These are phyloP conservation scores for Lycorma delicatula DNA, from an alignment of 1,140 invertebrate genomes.

Conservation along the genomic window DNA sequence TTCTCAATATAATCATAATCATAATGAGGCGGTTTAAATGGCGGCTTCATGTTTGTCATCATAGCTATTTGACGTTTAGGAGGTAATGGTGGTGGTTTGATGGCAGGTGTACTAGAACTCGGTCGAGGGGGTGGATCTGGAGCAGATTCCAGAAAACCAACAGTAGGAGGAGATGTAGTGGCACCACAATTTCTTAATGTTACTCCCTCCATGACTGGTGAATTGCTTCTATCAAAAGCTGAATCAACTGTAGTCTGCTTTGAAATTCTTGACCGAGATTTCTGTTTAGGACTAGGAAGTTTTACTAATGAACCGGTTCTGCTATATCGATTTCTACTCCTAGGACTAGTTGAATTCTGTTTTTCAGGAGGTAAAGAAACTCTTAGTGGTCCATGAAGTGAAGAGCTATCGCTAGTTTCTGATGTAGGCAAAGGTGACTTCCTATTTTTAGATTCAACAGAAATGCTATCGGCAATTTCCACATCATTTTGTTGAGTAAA, in stretches of 20 bases:
- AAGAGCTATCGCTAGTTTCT: constrained; percentile 9
- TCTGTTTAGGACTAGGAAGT: constrained; percentile 39
- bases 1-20: constrained; percentile 53
- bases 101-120: constrained; percentile 38
- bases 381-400: constrained; percentile 49
- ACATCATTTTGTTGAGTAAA: constrained; percentile 15
- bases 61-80: constrained; percentile 60
- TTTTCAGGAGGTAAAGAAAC: constrained; percentile 57
- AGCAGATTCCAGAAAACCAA: constrained; percentile 37
- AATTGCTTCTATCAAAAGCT: constrained; percentile 21
- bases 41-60: constrained; percentile 42
- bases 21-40: constrained; percentile 52
- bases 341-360: constrained; percentile 21
- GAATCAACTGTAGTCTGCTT: constrained; percentile 26
- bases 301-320: constrained; percentile 29
- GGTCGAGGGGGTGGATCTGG: constrained; percentile 63
- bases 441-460: constrained; percentile 4
- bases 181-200: constrained; percentile 19
- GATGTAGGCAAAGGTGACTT: constrained; percentile 11
- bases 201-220: constrained; percentile 25
- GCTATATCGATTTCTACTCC: constrained; percentile 21
- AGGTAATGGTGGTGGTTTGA: constrained; percentile 71
- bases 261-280: constrained; percentile 28
- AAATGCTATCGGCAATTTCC: background rate
- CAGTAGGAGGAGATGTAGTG: constrained; percentile 21